These are phyloP conservation scores for Drosophila leonis DNA, from an alignment of 2,888 invertebrate species.

Conservation along the genomic window DNA sequence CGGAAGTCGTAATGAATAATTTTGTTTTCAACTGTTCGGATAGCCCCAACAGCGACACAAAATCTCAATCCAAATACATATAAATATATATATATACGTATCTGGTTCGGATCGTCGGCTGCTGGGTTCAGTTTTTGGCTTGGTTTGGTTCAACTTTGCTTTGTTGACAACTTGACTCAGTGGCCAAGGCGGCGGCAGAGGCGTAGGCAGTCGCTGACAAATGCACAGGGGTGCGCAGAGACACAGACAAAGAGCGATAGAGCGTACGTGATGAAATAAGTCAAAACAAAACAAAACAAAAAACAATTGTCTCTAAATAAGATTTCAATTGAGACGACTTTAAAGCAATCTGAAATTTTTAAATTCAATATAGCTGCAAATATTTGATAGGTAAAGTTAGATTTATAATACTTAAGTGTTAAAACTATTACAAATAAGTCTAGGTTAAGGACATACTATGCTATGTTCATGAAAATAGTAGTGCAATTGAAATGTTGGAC, in stretches of 20 bases:
- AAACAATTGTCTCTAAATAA: slow-evolving; percentile 5
- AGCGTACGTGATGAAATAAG: slow-evolving; percentile 9
- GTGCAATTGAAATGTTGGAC: too few relatives aligned
- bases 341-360: not conserved
- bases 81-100: slow-evolving; percentile 32
- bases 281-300: too few relatives aligned
- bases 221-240: not conserved
- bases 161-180: slow-evolving; percentile 47
- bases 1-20: slow-evolving; percentile 81
- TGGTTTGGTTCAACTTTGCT: slow-evolving; percentile 41
- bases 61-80: slow-evolving; percentile 24
- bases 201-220: slow-evolving; percentile 9
- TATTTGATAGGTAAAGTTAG: not conserved
- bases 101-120: slow-evolving; percentile 60
- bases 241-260: not conserved
- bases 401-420: not conserved
- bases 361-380: not conserved
- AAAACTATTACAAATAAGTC: not conserved
- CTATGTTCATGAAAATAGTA: too few relatives aligned
- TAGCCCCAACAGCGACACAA: slow-evolving; percentile 25
- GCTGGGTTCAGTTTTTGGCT: slow-evolving; percentile 61
- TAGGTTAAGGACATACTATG: not conserved
- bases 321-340: not conserved
- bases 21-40: slow-evolving; percentile 71
- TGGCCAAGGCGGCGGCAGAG: slow-evolving; percentile 8